Evolutionary conservation across 2,888 invertebrate genomes (phyloP).

Genomic region (Zaprionus obscuricornis): DNA sequence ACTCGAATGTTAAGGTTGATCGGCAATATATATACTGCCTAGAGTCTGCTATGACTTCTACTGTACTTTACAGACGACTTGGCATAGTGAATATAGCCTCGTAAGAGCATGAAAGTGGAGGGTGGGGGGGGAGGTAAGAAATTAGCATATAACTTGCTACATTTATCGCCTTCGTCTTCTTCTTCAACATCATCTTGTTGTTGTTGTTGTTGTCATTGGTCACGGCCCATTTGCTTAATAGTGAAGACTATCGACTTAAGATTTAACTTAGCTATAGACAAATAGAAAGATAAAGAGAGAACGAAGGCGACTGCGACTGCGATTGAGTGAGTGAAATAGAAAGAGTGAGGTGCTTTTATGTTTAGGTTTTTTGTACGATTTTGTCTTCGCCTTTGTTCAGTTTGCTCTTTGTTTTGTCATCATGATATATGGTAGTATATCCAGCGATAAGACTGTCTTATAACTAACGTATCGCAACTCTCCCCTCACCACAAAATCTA

Average conservation of each 20-base stretch:
- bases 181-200: conserved; percentile 2
- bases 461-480: conserved; percentile 35
- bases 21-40: too few relatives aligned
- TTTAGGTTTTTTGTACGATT: conserved; percentile 58
- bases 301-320: not conserved
- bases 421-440: conserved; percentile 59
- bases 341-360: conserved; percentile 24
- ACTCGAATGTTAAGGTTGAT: too few relatives aligned
- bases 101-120: too few relatives aligned
- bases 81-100: too few relatives aligned
- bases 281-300: not conserved
- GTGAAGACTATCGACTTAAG: too few relatives aligned
- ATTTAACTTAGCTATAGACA: too few relatives aligned
- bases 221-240: conserved; percentile 50
- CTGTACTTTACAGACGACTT: too few relatives aligned
- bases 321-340: too few relatives aligned
- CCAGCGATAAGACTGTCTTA: conserved; percentile 44
- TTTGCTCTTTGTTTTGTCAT: conserved; percentile 54
- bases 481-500: conserved; percentile 33
- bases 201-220: conserved; percentile 30
- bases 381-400: conserved; percentile 57
- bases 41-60: too few relatives aligned
- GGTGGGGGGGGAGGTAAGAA: too few relatives aligned
- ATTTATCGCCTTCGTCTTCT: conserved; percentile 23
- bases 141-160: conserved; percentile 60